Conservation (phyloP, 2,797 vertebrate genomes). For the Orestias chungarensis region DNA sequence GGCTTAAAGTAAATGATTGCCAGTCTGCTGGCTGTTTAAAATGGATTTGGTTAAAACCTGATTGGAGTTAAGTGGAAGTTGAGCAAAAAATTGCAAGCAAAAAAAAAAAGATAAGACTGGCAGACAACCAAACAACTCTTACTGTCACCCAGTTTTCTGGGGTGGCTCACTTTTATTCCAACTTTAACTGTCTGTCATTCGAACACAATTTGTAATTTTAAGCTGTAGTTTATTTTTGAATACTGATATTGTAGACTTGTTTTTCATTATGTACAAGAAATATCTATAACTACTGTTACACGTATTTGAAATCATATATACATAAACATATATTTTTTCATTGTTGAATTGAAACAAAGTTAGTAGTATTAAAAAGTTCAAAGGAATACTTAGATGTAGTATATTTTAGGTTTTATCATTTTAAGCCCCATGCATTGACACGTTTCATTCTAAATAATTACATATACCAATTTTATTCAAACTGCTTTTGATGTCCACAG, state of each 20-base stretch:
- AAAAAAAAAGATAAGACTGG: constrained; percentile 25
- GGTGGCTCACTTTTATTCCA: constrained; percentile 36
- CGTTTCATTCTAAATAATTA: no score
- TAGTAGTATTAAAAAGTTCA: no score
- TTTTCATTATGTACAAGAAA: constrained; percentile 1
- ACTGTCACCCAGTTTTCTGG: constrained; percentile 18
- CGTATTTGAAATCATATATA: background rate
- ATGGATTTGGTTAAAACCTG: constrained; percentile 18
- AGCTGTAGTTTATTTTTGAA: background rate
- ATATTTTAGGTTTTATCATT: no score
- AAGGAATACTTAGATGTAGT: background rate
- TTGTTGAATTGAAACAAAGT: background rate
- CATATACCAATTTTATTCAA: no score
- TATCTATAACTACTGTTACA: background rate
- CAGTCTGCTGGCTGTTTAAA: constrained; percentile 24
- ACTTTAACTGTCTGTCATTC: constrained; percentile 21
- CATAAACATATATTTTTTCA: no score
- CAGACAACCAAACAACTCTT: no score
- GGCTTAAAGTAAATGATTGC: constrained; percentile 35
- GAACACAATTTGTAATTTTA: constrained; percentile 5
- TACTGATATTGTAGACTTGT: constrained; percentile 11
- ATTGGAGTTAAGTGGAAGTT: constrained; percentile 22
- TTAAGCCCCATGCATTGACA: no score
- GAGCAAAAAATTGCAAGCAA: background rate
- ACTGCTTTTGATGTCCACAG: no score